Percentiles rank a stretch among this genome's conserved stretches.
phyloP scores from a whole-genome alignment of 2,888 invertebrate species.

The Merodon equestris region DNA sequence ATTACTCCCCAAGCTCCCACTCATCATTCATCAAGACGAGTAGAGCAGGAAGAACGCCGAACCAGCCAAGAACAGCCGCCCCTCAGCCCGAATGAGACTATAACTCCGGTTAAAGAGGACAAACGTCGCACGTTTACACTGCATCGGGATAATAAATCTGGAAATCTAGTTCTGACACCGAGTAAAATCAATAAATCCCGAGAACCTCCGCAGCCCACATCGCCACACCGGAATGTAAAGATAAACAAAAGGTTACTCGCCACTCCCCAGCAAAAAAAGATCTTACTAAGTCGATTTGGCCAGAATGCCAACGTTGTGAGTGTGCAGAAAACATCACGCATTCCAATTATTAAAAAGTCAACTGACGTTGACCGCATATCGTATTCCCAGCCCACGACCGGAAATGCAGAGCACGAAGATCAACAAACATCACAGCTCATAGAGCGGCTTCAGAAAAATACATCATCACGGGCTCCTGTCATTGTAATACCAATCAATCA shows the following conservation, averaged over 20 bases:
- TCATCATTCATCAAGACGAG: background rate
- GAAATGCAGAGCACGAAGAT: background rate
- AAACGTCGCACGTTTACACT: conserved; percentile 37
- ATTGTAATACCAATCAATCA: conserved; percentile 57
- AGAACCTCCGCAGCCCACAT: background rate
- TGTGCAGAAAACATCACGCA: conserved; percentile 32
- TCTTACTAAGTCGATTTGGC: conserved; percentile 9
- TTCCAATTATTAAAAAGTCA: conserved; percentile 25
- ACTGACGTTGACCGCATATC: too few relatives aligned
- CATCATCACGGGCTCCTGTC: conserved; percentile 28
- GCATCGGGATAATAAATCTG: conserved; percentile 14
- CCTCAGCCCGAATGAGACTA: too few relatives aligned
- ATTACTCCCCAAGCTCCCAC: background rate
- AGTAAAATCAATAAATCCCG: background rate
- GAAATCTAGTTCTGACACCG: conserved; percentile 19
- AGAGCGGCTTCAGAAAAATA: conserved; percentile 38
- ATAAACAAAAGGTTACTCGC: background rate
- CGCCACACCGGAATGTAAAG: background rate
- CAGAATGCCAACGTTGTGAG: background rate
- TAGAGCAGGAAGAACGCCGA: too few relatives aligned
- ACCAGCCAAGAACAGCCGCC: background rate
- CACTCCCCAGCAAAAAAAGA: conserved; percentile 24
- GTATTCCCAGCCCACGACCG: too few relatives aligned
- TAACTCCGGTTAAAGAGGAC: background rate
- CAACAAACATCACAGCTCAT: conserved; percentile 33